A percentile compares a stretch with the other conserved stretches of the same genome.
phyloP scores from a whole-genome alignment of 1,140 invertebrate genomes.

The Saccostrea cuccullata region DNA sequence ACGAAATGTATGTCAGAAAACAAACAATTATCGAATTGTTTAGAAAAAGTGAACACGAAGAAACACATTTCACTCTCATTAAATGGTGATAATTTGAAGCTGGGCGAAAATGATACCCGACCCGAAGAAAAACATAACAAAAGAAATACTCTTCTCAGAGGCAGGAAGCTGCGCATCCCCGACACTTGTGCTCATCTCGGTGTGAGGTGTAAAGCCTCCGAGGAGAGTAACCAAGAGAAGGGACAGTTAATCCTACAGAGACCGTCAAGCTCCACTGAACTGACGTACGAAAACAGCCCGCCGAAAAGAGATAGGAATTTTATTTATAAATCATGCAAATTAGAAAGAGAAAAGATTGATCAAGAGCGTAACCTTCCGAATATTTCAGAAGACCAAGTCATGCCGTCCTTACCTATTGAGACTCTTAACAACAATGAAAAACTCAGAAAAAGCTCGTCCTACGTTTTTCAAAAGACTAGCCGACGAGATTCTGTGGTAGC shows the following conservation, averaged over 20 bases:
- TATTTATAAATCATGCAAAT: conserved; percentile 35
- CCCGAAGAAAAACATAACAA: background rate
- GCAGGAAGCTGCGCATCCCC: conserved; percentile 1
- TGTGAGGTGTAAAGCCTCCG: background rate
- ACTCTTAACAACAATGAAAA: conserved; percentile 18
- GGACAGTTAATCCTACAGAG: background rate
- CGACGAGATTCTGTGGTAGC: background rate
- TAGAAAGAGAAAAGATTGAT: conserved; percentile 24
- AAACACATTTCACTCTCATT: background rate
- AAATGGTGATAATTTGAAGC: background rate
- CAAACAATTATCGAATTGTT: conserved; percentile 2
- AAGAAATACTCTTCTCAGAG: background rate
- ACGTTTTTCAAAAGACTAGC: background rate
- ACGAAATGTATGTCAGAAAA: background rate
- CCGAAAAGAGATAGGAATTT: conserved; percentile 25
- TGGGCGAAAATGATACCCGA: background rate
- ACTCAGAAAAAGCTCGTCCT: background rate
- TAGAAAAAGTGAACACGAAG: background rate
- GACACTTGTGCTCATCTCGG: background rate
- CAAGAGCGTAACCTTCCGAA: conserved; percentile 21
- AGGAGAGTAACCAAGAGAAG: background rate
- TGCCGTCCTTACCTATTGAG: conserved; percentile 17
- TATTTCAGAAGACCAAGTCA: conserved; percentile 6
- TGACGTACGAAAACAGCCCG: conserved; percentile 25
- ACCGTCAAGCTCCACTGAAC: background rate